Evolutionary conservation across 2,888 invertebrate species (phyloP).

Genomic region (Achlya flavicornis): DNA sequence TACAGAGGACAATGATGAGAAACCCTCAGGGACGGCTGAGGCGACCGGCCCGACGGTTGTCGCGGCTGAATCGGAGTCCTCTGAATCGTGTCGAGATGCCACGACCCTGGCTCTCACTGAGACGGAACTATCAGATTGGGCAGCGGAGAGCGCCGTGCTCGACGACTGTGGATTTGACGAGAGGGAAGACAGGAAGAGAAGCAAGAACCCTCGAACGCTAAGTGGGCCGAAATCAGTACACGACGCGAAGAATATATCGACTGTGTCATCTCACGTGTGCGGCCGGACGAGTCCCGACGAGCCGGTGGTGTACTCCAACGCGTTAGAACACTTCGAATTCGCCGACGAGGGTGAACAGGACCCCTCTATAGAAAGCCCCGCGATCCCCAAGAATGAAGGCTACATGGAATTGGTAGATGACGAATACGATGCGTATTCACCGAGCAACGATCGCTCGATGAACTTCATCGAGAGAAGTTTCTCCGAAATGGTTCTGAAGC

Average conservation of each 20-base stretch:
- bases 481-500: constrained; percentile 67
- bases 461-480: constrained; percentile 83
- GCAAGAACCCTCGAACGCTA: constrained; percentile 63
- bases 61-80: constrained; percentile 77
- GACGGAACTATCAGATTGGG: constrained; percentile 96
- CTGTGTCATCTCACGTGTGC: constrained; percentile 72
- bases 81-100: constrained; percentile 88
- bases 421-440: constrained; percentile 67
- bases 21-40: constrained; percentile 55
- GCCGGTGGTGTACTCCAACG: constrained; percentile 73
- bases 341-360: constrained; percentile 94
- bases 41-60: constrained; percentile 72
- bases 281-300: constrained; percentile 64
- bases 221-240: constrained; percentile 69
- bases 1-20: constrained; percentile 57
- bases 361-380: constrained; percentile 85
- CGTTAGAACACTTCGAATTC: constrained; percentile 92
- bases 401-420: constrained; percentile 78
- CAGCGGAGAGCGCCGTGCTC: constrained; percentile 90
- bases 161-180: constrained; percentile 87
- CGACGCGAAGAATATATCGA: constrained; percentile 70
- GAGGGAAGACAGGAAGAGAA: constrained; percentile 60
- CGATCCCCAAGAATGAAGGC: constrained; percentile 63
- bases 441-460: constrained; percentile 76
- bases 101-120: constrained; percentile 91